phyloP scores from a whole-genome alignment of 2,888 invertebrate species.

The Drosophila tanythrix region DNA sequence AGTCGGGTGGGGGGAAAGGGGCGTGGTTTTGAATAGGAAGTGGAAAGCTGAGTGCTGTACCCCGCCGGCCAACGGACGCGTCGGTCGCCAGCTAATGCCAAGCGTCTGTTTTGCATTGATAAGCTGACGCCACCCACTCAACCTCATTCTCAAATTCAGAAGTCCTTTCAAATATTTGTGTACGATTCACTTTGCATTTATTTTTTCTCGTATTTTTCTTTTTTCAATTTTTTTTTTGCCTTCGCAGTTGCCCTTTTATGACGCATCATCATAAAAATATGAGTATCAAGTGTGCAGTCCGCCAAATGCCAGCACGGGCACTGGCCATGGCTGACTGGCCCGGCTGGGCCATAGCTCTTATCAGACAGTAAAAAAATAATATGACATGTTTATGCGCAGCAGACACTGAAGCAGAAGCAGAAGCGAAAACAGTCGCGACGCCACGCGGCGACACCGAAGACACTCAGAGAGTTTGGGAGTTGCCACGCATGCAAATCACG shows the following conservation, averaged over 20 bases:
- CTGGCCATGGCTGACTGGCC: conserved; percentile 24
- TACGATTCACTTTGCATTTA: conserved; percentile 26
- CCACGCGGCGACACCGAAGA: conserved; percentile 55
- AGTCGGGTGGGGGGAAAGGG: neutral
- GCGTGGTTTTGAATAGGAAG: conserved; percentile 52
- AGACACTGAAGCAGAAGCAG: conserved; percentile 37
- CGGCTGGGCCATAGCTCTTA: conserved; percentile 62
- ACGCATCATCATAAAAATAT: conserved; percentile 66
- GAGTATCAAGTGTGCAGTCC: conserved; percentile 60
- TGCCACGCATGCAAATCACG: conserved; percentile 74
- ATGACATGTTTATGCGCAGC: conserved; percentile 76
- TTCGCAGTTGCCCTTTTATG: conserved; percentile 49
- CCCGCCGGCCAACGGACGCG: neutral
- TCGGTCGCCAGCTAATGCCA: conserved; percentile 52
- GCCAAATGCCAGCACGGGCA: conserved; percentile 29
- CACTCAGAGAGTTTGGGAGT: conserved; percentile 49
- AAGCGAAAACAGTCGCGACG: conserved; percentile 24
- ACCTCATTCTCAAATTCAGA: neutral
- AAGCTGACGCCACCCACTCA: conserved; percentile 53
- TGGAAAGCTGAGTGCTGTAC: conserved; percentile 25
- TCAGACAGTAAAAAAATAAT: conserved; percentile 73
- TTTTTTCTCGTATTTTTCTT: neutral
- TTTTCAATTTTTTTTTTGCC: neutral
- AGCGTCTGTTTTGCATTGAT: conserved; percentile 81
- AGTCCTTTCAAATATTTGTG: conserved; percentile 49